Percentiles rank a stretch among this genome's conserved stretches.
These are phyloP conservation scores for Epinephelus coioides DNA, from an alignment of 2,797 vertebrate genomes.

Conservation along the genomic window DNA sequence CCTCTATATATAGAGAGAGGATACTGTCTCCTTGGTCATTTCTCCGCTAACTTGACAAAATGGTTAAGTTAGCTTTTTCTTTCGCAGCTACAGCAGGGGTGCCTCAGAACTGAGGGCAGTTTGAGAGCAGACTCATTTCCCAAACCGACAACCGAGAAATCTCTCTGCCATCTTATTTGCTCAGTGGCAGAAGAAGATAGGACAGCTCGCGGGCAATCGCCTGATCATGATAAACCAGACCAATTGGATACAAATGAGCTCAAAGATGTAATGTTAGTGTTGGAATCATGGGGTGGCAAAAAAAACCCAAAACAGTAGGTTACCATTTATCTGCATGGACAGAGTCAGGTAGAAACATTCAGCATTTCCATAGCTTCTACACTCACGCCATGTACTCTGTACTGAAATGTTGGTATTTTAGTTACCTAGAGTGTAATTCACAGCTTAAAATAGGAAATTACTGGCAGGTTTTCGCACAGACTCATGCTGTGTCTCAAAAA, in stretches of 20 bases:
- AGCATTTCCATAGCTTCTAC: not conserved
- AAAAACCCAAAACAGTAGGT: not conserved
- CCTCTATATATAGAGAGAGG: constrained; percentile 22
- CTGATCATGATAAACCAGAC: not conserved
- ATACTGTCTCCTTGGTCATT: constrained; percentile 9
- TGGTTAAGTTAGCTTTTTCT: not conserved
- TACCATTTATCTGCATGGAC: not conserved
- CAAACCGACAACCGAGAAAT: constrained; percentile 14
- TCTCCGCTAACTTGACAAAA: constrained; percentile 25
- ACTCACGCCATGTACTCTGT: not conserved
- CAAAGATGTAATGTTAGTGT: not conserved
- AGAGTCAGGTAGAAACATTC: not conserved
- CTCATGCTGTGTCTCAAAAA: not conserved
- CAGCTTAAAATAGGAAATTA: not conserved
- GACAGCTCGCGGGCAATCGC: not conserved
- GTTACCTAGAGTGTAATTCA: not conserved
- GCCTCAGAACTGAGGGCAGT: not conserved
- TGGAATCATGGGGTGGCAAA: not conserved
- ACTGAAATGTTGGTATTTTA: not conserved
- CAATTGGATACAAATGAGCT: not conserved
- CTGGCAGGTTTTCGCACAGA: not conserved
- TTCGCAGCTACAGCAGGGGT: not conserved
- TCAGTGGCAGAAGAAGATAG: not conserved
- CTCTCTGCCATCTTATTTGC: constrained; percentile 25
- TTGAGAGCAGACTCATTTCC: not conserved